These are phyloP conservation scores for Antheraea pernyi DNA, from an alignment of 1,140 invertebrate genomes.

Conservation along the genomic window DNA sequence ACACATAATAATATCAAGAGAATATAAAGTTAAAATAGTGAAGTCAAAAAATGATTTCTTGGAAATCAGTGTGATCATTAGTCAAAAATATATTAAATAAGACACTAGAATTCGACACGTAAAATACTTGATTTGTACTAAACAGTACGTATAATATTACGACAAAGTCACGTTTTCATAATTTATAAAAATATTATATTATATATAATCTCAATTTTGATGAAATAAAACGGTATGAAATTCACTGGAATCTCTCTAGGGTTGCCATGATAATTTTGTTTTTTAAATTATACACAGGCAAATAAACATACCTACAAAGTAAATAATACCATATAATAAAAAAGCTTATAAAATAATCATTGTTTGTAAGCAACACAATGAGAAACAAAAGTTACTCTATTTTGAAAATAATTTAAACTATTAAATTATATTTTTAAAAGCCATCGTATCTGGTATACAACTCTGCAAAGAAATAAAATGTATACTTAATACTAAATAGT, in stretches of 20 bases:
- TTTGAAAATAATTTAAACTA: too few relatives aligned
- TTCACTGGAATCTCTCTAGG: not conserved
- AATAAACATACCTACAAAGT: not conserved
- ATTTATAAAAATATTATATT: slow-evolving; percentile 17
- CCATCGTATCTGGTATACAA: not conserved
- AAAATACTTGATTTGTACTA: slow-evolving; percentile 35
- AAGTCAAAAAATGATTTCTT: slow-evolving; percentile 48
- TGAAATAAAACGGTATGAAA: slow-evolving; percentile 15
- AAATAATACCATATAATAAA: not conserved
- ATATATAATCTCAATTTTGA: slow-evolving; percentile 30
- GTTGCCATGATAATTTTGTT: not conserved
- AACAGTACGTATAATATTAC: slow-evolving; percentile 17
- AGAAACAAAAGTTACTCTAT: too few relatives aligned
- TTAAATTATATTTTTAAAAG: too few relatives aligned
- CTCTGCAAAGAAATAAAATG: not conserved
- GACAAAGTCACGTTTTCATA: not conserved
- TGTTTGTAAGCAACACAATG: too few relatives aligned
- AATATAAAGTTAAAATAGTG: slow-evolving; percentile 29
- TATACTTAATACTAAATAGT: not conserved
- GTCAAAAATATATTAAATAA: slow-evolving; percentile 26
- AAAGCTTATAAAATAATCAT: too few relatives aligned
- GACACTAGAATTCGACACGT: slow-evolving; percentile 32
- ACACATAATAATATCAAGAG: slow-evolving; percentile 20
- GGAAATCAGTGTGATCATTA: slow-evolving; percentile 48
- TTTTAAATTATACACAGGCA: not conserved